Evolutionary conservation across 37 sponge, comb jelly and placozoan genomes (phyloP).

Genomic region (Beroe forskalii): DNA sequence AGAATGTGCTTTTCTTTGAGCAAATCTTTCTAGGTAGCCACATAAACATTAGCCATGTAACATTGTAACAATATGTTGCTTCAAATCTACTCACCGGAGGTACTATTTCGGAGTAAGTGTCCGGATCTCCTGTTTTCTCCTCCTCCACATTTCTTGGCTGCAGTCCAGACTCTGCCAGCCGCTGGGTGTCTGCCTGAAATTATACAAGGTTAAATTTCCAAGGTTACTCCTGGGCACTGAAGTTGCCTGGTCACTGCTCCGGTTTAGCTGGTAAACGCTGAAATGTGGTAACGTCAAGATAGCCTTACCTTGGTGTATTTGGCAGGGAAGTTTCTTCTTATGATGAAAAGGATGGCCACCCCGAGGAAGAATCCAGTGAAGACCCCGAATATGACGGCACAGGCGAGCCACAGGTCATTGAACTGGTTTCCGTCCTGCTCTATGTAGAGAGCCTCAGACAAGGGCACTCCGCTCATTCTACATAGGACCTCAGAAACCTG

Average conservation of each 20-base stretch:
- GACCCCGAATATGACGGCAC: slow-evolving; percentile 50
- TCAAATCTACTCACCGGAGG: neutral
- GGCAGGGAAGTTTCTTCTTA: slow-evolving; percentile 48
- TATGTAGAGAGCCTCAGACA: slow-evolving; percentile 14
- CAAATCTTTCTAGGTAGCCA: neutral
- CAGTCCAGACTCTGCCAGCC: slow-evolving; percentile 23
- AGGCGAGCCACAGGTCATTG: slow-evolving; percentile 49
- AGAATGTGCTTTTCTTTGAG: too few species aligned
- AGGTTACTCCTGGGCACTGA: too few species aligned
- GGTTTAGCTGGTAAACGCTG: too few species aligned
- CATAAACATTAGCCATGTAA: too few species aligned
- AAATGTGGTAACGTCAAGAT: too few species aligned
- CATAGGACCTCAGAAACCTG: neutral
- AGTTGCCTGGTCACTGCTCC: too few species aligned
- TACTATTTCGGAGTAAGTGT: slow-evolving; percentile 34
- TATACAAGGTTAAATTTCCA: too few species aligned
- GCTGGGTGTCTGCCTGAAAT: slow-evolving; percentile 7
- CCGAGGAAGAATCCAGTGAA: slow-evolving; percentile 34
- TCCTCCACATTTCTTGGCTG: neutral
- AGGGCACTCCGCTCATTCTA: neutral
- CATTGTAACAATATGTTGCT: too few species aligned
- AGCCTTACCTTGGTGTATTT: slow-evolving; percentile 60
- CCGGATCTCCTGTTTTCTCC: neutral
- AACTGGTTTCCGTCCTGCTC: slow-evolving; percentile 46
- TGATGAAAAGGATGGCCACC: slow-evolving; percentile 5